Evolutionary conservation across 2,113 vertebrate species (phyloP).

Genomic region (Chloropsis hardwickii): DNA sequence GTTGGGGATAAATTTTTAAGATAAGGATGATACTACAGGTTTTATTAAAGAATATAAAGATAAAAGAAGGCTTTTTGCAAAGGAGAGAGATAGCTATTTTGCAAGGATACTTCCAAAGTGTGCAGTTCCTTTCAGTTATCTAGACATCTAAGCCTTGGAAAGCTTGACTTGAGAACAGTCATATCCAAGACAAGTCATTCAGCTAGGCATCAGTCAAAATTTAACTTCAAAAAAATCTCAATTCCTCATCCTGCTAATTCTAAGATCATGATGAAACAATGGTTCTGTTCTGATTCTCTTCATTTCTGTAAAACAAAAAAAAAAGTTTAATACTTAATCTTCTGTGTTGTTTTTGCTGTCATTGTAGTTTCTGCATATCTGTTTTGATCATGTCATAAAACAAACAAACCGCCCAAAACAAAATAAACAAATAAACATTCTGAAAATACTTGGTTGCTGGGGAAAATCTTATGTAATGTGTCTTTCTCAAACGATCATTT

Average conservation of each 20-base stretch:
- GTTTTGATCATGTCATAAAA: neutral
- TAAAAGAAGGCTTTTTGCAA: neutral
- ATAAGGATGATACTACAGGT: neutral
- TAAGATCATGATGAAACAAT: neutral
- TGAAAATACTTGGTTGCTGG: neutral
- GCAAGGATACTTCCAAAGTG: neutral
- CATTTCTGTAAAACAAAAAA: neutral
- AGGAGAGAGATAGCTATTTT: neutral
- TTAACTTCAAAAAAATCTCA: neutral
- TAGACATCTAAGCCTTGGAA: neutral
- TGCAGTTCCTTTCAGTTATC: neutral
- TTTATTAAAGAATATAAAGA: neutral
- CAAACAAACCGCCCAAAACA: neutral
- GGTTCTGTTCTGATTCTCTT: neutral
- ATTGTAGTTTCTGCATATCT: neutral
- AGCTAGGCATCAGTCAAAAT: neutral
- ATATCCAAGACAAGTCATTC: neutral
- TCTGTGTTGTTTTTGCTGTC: neutral
- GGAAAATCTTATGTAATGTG: neutral
- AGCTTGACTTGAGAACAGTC: neutral
- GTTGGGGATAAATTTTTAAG: neutral
- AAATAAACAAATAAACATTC: neutral
- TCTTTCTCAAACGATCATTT: neutral
- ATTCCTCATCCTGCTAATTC: neutral
- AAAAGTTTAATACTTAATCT: neutral